A percentile compares a stretch with the other conserved stretches of the same genome.
phyloP scores from a whole-genome alignment of 2,888 invertebrate genomes.

The Xanthorhoe spadicearia region DNA sequence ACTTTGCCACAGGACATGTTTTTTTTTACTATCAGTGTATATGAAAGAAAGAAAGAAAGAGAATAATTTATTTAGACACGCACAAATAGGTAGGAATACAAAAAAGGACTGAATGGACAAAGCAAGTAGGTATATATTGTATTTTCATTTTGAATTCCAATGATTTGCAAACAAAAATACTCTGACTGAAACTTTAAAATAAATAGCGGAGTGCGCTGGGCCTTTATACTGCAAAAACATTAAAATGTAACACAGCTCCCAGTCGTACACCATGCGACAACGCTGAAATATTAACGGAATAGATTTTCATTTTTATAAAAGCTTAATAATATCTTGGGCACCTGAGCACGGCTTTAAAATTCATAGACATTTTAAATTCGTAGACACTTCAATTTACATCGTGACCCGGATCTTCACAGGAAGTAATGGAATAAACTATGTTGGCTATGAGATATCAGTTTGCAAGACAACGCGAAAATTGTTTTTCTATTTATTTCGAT shows the following conservation, averaged over 20 bases:
- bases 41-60: too few relatives aligned
- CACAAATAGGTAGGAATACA: too few relatives aligned
- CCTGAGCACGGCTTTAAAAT: constrained; percentile 49
- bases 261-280: constrained; percentile 2
- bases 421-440: constrained; percentile 11
- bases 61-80: too few relatives aligned
- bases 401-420: constrained; percentile 39
- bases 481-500: neutral
- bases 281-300: constrained; percentile 9
- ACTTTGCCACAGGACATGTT: too few relatives aligned
- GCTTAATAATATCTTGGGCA: constrained; percentile 38
- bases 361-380: constrained; percentile 51
- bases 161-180: too few relatives aligned
- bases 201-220: too few relatives aligned
- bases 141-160: too few relatives aligned
- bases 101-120: too few relatives aligned
- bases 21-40: too few relatives aligned
- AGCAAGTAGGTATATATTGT: too few relatives aligned
- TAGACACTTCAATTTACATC: constrained; percentile 55
- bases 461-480: neutral
- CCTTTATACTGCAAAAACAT: neutral
- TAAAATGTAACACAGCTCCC: neutral
- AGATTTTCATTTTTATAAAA: constrained; percentile 34
- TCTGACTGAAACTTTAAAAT: too few relatives aligned
- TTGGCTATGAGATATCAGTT: neutral